phyloP scores from a whole-genome alignment of 2,888 invertebrate genomes.

The Agonopterix heracliana region DNA sequence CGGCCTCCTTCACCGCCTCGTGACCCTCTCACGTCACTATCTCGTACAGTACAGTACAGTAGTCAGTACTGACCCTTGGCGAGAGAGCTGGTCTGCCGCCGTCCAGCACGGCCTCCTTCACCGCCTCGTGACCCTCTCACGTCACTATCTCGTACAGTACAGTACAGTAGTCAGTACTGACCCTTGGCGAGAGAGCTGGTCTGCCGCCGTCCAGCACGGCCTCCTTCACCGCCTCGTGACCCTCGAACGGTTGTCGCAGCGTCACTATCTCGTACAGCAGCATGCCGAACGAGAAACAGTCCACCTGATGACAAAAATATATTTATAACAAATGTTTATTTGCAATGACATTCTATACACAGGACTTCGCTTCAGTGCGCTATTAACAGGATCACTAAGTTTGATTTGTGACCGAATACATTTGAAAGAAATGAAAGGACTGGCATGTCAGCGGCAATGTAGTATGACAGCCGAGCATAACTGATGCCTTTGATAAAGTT shows the following conservation, averaged over 20 bases:
- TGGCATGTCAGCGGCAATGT: too few relatives aligned
- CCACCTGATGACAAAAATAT: slow-evolving; percentile 79
- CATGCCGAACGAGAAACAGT: slow-evolving; percentile 99
- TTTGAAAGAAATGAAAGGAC: too few relatives aligned
- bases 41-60: too few relatives aligned
- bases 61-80: slow-evolving; percentile 77
- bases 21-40: too few relatives aligned
- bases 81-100: slow-evolving; percentile 94
- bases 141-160: too few relatives aligned
- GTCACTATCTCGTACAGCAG: slow-evolving; percentile 96
- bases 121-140: slow-evolving; percentile 97
- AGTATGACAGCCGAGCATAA: too few relatives aligned
- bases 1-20: too few relatives aligned
- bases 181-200: slow-evolving; percentile 90
- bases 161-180: slow-evolving; percentile 38
- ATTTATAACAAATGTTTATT: neutral
- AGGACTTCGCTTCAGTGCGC: too few relatives aligned
- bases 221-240: slow-evolving; percentile 97
- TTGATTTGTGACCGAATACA: too few relatives aligned
- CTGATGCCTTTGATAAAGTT: too few relatives aligned
- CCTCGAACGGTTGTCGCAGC: slow-evolving; percentile 95
- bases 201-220: slow-evolving; percentile 96
- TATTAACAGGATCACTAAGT: too few relatives aligned
- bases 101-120: slow-evolving; percentile 96
- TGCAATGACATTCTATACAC: neutral